Conservation (phyloP, 2,113 vertebrate species). For the Notothenia rossii region DNA sequence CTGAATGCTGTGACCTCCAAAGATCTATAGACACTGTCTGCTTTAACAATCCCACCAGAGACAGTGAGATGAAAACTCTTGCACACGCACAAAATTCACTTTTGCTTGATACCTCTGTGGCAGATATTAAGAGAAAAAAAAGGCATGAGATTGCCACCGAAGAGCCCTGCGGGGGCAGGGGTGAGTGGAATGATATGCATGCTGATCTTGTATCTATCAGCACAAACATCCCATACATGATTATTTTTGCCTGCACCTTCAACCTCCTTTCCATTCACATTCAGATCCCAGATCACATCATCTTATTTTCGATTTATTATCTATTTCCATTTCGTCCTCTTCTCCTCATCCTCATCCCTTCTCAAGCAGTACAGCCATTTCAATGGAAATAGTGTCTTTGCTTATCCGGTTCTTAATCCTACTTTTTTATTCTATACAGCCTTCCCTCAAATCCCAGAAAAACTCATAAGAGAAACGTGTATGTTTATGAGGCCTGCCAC, state of each 20-base stretch:
- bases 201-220: conserved; percentile 73
- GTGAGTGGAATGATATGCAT: conserved; percentile 66
- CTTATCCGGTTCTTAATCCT: conserved; percentile 64
- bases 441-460: conserved; percentile 52
- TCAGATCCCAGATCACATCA: conserved; percentile 64
- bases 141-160: conserved; percentile 62
- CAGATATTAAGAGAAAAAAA: conserved; percentile 64
- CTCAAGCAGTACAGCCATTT: conserved; percentile 56
- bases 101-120: conserved; percentile 60
- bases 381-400: conserved; percentile 66
- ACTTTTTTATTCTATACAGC: conserved; percentile 42
- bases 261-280: conserved; percentile 65
- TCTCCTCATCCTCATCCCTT: conserved; percentile 31
- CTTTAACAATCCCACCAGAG: conserved; percentile 70
- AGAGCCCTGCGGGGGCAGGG: conserved; percentile 59
- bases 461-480: conserved; percentile 65
- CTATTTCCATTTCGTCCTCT: conserved; percentile 53
- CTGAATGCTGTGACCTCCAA: conserved; percentile 68
- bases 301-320: conserved; percentile 41
- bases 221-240: conserved; percentile 63
- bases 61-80: conserved; percentile 67
- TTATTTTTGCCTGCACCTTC: conserved; percentile 70
- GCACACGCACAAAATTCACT: conserved; percentile 50
- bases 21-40: conserved; percentile 66
- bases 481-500: conserved; percentile 66